Evolutionary conservation across 2,113 vertebrate species (phyloP).

Genomic region (Ramphastos sulfuratus): DNA sequence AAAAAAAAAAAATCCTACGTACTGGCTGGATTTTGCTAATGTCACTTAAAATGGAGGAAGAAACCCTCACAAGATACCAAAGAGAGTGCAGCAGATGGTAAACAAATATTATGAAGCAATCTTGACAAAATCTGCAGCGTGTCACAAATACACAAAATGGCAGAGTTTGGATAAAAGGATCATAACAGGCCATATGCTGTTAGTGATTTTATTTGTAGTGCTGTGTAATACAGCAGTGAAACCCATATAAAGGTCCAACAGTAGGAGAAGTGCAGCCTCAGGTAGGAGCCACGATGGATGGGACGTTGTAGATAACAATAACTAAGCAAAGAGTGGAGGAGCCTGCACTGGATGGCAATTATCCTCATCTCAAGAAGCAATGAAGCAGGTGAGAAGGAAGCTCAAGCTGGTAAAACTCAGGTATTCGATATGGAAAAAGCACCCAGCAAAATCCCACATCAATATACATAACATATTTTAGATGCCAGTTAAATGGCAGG

Average conservation of each 20-base stretch:
- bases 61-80: conserved; percentile 71
- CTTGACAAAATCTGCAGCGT: conserved; percentile 72
- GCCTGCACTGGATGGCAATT: neutral
- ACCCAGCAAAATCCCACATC: neutral
- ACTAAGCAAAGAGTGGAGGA: neutral
- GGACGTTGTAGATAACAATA: conserved; percentile 1
- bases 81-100: conserved; percentile 77
- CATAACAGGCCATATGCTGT: conserved; percentile 75
- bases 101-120: conserved; percentile 78
- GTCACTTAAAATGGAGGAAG: conserved; percentile 74
- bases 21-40: conserved; percentile 74
- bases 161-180: conserved; percentile 70
- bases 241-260: conserved; percentile 47
- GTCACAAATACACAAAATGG: conserved; percentile 70
- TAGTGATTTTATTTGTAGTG: conserved; percentile 44
- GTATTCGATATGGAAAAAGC: neutral
- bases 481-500: conserved; percentile 66
- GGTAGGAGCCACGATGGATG: conserved; percentile 14
- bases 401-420: neutral
- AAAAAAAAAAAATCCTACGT: neutral
- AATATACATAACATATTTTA: conserved; percentile 53
- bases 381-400: neutral
- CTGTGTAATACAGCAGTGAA: conserved; percentile 12
- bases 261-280: conserved; percentile 44
- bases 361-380: neutral